Percentiles rank a stretch among this genome's conserved stretches.
phyloP scores from a whole-genome alignment of 2,797 vertebrate genomes.

The Emydoidea blandingii region DNA sequence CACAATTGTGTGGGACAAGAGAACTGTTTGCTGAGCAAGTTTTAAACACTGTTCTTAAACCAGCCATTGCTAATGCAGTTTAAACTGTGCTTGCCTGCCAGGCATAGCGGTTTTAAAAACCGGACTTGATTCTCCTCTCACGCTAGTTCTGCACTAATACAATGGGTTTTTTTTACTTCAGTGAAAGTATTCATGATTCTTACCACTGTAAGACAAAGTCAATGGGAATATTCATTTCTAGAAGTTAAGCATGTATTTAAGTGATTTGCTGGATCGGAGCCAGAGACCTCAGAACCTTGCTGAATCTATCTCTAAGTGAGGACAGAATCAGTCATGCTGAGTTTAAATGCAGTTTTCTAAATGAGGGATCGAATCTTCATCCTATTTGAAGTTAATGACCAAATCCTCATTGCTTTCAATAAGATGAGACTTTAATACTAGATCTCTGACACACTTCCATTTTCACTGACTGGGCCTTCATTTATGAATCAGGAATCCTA shows the following conservation, averaged over 20 bases:
- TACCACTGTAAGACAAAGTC: not conserved
- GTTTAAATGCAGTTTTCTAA: not conserved
- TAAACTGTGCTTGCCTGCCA: not conserved
- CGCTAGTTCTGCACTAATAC: not conserved
- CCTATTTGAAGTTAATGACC: not conserved
- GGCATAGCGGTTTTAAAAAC: not conserved
- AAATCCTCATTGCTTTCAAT: not conserved
- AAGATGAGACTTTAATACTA: not conserved
- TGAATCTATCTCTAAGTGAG: not conserved
- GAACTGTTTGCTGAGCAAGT: not conserved
- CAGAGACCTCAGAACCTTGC: not conserved
- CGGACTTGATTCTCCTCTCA: too few relatives aligned
- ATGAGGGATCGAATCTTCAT: not conserved
- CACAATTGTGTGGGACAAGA: not conserved
- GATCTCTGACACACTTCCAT: not conserved
- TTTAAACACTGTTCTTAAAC: not conserved
- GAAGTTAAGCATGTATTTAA: not conserved
- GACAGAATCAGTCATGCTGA: not conserved
- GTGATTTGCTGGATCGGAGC: not conserved
- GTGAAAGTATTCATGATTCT: not conserved
- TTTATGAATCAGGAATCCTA: not conserved
- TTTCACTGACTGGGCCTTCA: not conserved
- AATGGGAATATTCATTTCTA: not conserved
- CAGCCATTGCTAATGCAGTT: not conserved
- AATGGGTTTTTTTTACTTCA: not conserved